Evolutionary conservation across 2,888 invertebrate species (phyloP).

Genomic region (Caenorhabditis macrosperma): DNA sequence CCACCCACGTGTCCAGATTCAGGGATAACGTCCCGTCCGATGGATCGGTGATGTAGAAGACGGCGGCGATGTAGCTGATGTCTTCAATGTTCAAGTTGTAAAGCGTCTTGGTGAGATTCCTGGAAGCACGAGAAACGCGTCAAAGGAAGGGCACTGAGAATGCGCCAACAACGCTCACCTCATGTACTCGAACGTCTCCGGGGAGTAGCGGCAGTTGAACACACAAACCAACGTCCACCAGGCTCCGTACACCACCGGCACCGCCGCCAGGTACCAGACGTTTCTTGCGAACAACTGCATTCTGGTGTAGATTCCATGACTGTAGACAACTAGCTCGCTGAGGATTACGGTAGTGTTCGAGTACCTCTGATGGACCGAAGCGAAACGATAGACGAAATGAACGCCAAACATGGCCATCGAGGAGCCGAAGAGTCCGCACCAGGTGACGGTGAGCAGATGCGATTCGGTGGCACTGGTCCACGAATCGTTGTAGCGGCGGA

Average conservation of each 20-base stretch:
- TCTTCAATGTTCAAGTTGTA: constrained; percentile 23
- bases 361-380: constrained; percentile 13
- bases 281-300: constrained; percentile 8
- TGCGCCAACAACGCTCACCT: constrained; percentile 5
- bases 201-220: constrained; percentile 22
- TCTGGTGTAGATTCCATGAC: not conserved
- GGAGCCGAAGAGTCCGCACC: constrained; percentile 32
- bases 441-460: constrained; percentile 7
- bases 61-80: constrained; percentile 36
- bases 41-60: constrained; percentile 30
- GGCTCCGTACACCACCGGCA: constrained; percentile 26
- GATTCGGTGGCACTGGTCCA: constrained; percentile 14
- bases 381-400: constrained; percentile 33
- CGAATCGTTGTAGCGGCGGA: constrained; percentile 25
- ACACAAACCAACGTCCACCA: constrained; percentile 27
- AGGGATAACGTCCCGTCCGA: not conserved
- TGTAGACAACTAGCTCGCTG: not conserved
- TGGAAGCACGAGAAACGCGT: not conserved
- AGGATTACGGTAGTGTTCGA: not conserved
- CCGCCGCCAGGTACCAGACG: not conserved
- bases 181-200: constrained; percentile 27
- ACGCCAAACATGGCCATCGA: constrained; percentile 42
- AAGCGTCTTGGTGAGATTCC: constrained; percentile 23
- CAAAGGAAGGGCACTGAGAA: not conserved
- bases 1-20: constrained; percentile 4